phyloP scores from a whole-genome alignment of 2,888 invertebrate genomes.

The Rapana venosa region DNA sequence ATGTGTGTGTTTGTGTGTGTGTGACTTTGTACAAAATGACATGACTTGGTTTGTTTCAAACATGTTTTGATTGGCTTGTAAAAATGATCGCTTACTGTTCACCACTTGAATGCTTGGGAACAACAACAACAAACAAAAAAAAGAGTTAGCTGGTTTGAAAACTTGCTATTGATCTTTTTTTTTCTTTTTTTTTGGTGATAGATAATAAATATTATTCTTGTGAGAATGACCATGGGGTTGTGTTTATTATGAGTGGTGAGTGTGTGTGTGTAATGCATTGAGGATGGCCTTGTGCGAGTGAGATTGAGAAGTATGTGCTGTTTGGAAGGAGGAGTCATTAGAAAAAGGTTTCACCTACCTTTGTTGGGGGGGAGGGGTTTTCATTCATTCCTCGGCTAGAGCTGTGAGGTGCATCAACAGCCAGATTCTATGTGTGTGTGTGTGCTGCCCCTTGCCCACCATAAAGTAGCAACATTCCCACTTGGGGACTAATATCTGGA shows the following conservation, averaged over 20 bases:
- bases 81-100: background rate
- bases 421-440: no score
- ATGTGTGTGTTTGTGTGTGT: background rate
- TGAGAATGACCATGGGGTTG: background rate
- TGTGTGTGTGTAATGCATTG: background rate
- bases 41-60: background rate
- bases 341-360: no score
- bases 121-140: background rate
- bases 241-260: background rate
- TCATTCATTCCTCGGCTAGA: no score
- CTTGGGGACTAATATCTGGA: no score
- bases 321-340: no score
- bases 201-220: constrained; percentile 12
- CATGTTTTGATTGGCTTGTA: constrained; percentile 10
- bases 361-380: no score
- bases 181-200: background rate
- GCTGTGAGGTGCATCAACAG: no score
- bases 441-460: no score
- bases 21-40: background rate
- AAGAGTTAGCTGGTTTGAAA: background rate
- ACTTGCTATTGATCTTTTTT: background rate
- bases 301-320: no score
- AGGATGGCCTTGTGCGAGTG: background rate
- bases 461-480: no score
- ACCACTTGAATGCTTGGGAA: background rate